phyloP scores from a whole-genome alignment of 2,888 invertebrate species.

The Bedellia somnulentella region DNA sequence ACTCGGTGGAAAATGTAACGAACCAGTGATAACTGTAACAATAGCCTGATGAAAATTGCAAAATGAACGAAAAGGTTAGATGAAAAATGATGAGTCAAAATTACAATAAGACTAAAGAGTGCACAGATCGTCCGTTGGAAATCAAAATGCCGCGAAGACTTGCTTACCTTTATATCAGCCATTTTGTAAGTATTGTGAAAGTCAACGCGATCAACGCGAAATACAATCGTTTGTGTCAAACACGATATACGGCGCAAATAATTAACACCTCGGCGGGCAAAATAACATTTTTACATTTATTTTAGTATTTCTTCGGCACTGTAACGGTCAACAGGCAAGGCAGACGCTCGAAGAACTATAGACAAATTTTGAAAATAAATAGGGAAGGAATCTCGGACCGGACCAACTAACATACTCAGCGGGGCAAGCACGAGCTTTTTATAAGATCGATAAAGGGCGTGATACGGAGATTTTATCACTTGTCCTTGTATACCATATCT shows the following conservation, averaged over 20 bases:
- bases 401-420: too few relatives aligned
- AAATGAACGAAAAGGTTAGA: too few relatives aligned
- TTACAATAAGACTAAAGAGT: background rate
- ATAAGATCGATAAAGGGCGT: too few relatives aligned
- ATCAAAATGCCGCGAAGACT: constrained; percentile 54
- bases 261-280: constrained; percentile 20
- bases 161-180: constrained; percentile 58
- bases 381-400: too few relatives aligned
- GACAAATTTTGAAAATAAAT: too few relatives aligned
- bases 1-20: too few relatives aligned
- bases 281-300: constrained; percentile 41
- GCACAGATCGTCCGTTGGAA: constrained; percentile 31
- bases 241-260: constrained; percentile 22
- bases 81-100: background rate
- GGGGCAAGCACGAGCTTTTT: too few relatives aligned
- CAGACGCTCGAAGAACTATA: constrained; percentile 34
- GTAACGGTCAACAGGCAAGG: constrained; percentile 29
- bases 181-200: constrained; percentile 34
- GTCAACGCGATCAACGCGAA: constrained; percentile 37
- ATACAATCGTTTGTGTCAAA: constrained; percentile 23
- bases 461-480: too few relatives aligned
- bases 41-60: too few relatives aligned
- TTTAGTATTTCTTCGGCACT: too few relatives aligned
- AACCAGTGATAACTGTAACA: too few relatives aligned
- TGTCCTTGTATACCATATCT: too few relatives aligned